Conservation (phyloP, 2,113 vertebrate species). For the Empidonax alnorum region DNA sequence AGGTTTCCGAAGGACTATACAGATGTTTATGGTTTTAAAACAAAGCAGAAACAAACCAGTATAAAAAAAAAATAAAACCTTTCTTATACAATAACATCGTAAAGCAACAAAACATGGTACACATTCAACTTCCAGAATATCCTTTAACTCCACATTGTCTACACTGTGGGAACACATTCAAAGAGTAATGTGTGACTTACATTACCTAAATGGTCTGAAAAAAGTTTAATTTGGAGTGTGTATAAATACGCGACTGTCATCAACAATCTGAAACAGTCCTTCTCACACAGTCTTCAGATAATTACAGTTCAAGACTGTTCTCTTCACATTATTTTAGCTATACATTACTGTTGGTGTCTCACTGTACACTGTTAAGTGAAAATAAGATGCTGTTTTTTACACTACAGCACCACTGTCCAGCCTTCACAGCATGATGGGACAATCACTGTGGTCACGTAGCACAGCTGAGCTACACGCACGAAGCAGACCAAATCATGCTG, state of each 20-base stretch:
- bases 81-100: not conserved
- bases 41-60: not conserved
- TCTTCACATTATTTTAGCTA: not conserved
- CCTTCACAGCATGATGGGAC: not conserved
- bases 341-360: not conserved
- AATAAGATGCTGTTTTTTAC: not conserved
- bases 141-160: not conserved
- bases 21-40: not conserved
- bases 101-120: not conserved
- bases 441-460: not conserved
- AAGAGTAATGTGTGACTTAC: not conserved
- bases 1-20: not conserved
- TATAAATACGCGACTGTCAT: not conserved
- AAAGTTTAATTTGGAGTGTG: not conserved
- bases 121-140: not conserved
- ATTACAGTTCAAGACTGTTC: not conserved
- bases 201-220: not conserved
- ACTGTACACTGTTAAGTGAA: not conserved
- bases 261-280: not conserved
- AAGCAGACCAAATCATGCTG: not conserved
- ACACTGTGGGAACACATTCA: not conserved
- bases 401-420: not conserved
- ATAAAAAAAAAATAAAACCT: not conserved
- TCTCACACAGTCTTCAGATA: not conserved
- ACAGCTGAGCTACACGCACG: not conserved